Percentiles rank a stretch among this genome's conserved stretches.
Evolutionary conservation across 2,888 invertebrate genomes (phyloP).

Genomic region (Lordiphosa andalusiaca): DNA sequence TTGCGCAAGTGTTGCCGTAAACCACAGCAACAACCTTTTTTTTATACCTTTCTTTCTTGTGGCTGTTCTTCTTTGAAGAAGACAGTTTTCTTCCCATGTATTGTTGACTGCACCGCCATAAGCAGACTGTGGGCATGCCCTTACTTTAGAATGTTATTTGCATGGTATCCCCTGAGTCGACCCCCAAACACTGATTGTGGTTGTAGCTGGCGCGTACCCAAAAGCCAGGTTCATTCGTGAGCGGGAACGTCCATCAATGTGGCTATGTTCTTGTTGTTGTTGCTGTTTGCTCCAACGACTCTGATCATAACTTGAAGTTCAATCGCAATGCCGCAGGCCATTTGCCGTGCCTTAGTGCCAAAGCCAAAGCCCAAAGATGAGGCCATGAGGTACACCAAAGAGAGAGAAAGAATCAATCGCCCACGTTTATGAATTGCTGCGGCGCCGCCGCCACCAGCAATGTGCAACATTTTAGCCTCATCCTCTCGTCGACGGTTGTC

Average conservation of each 20-base stretch:
- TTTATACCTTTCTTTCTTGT: too few relatives aligned
- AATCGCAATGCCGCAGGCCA: constrained; percentile 80
- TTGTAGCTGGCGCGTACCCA: constrained; percentile 53
- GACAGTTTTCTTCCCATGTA: too few relatives aligned
- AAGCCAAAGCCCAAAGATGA: constrained; percentile 72
- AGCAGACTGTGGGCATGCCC: too few relatives aligned
- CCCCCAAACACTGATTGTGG: constrained; percentile 25
- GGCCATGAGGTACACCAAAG: constrained; percentile 61
- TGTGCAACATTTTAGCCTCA: constrained; percentile 72
- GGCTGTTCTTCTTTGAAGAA: too few relatives aligned
- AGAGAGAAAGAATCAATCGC: constrained; percentile 74
- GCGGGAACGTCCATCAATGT: constrained; percentile 79
- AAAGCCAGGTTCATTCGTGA: constrained; percentile 62
- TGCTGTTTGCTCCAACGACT: constrained; percentile 31
- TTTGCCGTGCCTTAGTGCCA: constrained; percentile 79
- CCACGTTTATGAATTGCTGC: constrained; percentile 78
- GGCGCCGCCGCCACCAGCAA: constrained; percentile 64
- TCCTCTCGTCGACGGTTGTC: constrained; percentile 34
- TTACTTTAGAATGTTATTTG: too few relatives aligned
- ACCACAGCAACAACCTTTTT: too few relatives aligned
- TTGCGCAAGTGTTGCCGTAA: too few relatives aligned
- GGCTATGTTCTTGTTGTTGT: constrained; percentile 43
- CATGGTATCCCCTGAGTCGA: constrained; percentile 22
- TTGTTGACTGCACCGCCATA: too few relatives aligned
- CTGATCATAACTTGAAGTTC: constrained; percentile 79